Evolutionary conservation across 2,113 vertebrate species (phyloP), one percentile per base, ranked within the genome.

Genomic region (Pandion haliaetus): DNA sequence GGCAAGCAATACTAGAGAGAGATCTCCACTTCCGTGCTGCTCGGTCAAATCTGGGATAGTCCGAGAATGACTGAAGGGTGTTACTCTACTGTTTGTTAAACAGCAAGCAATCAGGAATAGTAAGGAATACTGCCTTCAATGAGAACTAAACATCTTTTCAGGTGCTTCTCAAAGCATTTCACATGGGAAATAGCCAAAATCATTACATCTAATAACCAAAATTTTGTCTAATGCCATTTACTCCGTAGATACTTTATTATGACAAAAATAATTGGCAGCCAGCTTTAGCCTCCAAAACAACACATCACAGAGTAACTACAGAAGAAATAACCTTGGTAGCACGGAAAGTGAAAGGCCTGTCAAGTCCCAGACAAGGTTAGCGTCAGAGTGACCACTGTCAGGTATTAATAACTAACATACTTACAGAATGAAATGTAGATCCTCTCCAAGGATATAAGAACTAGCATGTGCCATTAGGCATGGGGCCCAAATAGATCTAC

Each of bases 321-420:
- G 54, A 50, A 47, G 45, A 34, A 89, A 23, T 26, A 21, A 14
- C 21, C 42, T 47, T 40, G 8, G 62, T 2, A 82, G 45, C 17
- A 6, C 1, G 1, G 4, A n/a, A 3, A 8, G 59, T 0, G 25
- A 17, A 58, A 25, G 40, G 87, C 6, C 38, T 45, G 20, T 47
- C 1, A 3, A 18, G n/a, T 12, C 45, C 58, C 23, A 23, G 66
- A 4, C 15, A 15, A 40, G 58, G 59, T 1, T 8, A 55, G 58
- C 57, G 69, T 8, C 5, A 3, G 18, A 4, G 20, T 16, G 49
- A 59, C 38, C 21, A 2, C 4, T 6, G 71, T 0, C 2, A 4
- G 36, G 50, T 54, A 62, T 85, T 87, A 80, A 91, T 72, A 87
- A 36, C 92, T 12, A 31, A 16, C 52, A 49, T 2, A 57, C 38